These are phyloP conservation scores for Vultur gryphus DNA, from an alignment of 2,797 vertebrate species.

Conservation along the genomic window DNA sequence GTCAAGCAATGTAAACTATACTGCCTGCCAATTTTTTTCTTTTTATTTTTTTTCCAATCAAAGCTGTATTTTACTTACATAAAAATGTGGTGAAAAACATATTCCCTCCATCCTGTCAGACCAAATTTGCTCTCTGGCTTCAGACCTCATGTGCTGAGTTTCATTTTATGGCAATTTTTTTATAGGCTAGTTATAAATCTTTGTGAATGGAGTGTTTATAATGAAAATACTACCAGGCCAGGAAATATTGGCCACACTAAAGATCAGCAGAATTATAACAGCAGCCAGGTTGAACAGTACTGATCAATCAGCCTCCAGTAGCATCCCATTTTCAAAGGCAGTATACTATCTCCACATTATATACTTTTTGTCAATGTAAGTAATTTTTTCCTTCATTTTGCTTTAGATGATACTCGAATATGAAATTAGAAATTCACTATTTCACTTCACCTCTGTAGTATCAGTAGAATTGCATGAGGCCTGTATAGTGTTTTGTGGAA, in stretches of 20 bases:
- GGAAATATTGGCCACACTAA: not conserved
- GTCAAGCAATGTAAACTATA: not conserved
- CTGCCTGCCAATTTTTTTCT: not conserved
- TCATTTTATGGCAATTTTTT: slow-evolving; percentile 8
- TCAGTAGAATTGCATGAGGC: not conserved
- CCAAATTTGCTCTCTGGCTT: not conserved
- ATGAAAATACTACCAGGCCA: not conserved
- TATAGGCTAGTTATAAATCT: not conserved
- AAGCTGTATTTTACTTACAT: not conserved
- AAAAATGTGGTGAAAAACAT: not conserved
- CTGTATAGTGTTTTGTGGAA: not conserved
- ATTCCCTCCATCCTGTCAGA: not conserved
- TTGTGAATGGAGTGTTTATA: slow-evolving; percentile 7
- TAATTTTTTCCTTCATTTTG: not conserved
- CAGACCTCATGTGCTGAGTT: not conserved
- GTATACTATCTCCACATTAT: not conserved
- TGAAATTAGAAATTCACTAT: not conserved
- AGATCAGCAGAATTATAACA: not conserved
- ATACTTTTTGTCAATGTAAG: not conserved
- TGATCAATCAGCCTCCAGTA: not conserved
- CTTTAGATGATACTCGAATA: not conserved
- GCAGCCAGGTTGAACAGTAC: not conserved
- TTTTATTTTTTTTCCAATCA: not conserved
- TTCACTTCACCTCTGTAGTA: not conserved
- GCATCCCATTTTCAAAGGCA: not conserved